A percentile compares a stretch with the other conserved stretches of the same genome.
These are phyloP conservation scores for Baronia brevicornis DNA, from an alignment of 2,888 invertebrate species.

Conservation along the genomic window DNA sequence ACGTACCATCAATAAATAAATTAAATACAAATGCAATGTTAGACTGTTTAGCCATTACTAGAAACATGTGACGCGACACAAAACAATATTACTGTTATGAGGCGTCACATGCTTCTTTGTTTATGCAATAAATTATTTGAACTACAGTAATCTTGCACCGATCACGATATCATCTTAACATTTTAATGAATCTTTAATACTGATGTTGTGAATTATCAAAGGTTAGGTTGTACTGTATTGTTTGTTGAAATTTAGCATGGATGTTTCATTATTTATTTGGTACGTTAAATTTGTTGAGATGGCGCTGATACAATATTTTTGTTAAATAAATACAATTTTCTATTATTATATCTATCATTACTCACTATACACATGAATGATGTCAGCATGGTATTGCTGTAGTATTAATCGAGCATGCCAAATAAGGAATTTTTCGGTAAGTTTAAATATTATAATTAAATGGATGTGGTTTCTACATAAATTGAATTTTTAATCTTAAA, in stretches of 20 bases:
- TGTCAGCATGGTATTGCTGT: slow-evolving; percentile 72
- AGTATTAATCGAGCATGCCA: slow-evolving; percentile 64
- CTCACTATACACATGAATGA: slow-evolving; percentile 64
- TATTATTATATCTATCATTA: slow-evolving; percentile 59
- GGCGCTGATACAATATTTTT: slow-evolving; percentile 64
- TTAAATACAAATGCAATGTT: slow-evolving; percentile 36
- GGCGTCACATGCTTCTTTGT: too few relatives aligned
- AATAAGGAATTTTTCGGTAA: slow-evolving; percentile 68
- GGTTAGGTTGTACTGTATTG: slow-evolving; percentile 64
- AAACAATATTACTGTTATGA: too few relatives aligned
- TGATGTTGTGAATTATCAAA: slow-evolving; percentile 57
- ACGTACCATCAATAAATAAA: slow-evolving; percentile 18
- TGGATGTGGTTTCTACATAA: slow-evolving; percentile 72
- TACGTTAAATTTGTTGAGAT: slow-evolving; percentile 66
- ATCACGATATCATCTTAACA: slow-evolving; percentile 5
- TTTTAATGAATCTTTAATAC: slow-evolving; percentile 22
- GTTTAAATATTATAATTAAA: slow-evolving; percentile 56
- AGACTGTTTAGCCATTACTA: slow-evolving; percentile 22
- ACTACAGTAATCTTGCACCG: too few relatives aligned
- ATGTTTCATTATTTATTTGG: slow-evolving; percentile 63
- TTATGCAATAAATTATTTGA: too few relatives aligned
- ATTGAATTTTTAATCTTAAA: slow-evolving; percentile 28
- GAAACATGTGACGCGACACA: too few relatives aligned
- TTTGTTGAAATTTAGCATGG: slow-evolving; percentile 68
- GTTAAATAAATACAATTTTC: slow-evolving; percentile 72